Conservation (phyloP, 2,113 vertebrate genomes). For the Mobula birostris region DNA sequence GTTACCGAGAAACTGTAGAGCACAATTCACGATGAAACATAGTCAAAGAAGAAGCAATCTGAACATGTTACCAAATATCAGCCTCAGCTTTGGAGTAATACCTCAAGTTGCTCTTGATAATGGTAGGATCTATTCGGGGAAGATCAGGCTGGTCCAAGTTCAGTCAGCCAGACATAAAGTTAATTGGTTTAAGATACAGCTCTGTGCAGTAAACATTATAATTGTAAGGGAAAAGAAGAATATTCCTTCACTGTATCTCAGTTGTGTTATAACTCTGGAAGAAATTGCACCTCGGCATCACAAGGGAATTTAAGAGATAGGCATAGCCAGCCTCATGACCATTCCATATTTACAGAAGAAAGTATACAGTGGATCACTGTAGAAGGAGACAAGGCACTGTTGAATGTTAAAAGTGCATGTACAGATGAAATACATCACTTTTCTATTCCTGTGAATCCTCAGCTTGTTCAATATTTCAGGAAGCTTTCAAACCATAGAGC, state of each 20-base stretch:
- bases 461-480: neutral
- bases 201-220: neutral
- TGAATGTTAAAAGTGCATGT: neutral
- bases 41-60: neutral
- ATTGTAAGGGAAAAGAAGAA: neutral
- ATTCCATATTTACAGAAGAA: neutral
- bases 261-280: neutral
- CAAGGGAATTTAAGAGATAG: neutral
- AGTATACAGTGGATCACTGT: neutral
- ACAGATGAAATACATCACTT: neutral
- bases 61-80: neutral
- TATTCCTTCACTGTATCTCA: neutral
- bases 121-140: neutral
- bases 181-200: neutral
- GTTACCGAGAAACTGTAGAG: neutral
- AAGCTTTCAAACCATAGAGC: neutral
- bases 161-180: neutral
- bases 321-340: neutral
- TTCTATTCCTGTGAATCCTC: neutral
- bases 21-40: neutral
- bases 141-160: neutral
- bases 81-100: neutral
- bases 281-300: neutral
- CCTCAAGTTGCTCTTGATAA: neutral
- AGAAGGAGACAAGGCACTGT: neutral